A percentile compares a stretch with the other conserved stretches of the same genome.
Evolutionary conservation across 2,113 vertebrate species (phyloP).

Genomic region (Scomber scombrus): DNA sequence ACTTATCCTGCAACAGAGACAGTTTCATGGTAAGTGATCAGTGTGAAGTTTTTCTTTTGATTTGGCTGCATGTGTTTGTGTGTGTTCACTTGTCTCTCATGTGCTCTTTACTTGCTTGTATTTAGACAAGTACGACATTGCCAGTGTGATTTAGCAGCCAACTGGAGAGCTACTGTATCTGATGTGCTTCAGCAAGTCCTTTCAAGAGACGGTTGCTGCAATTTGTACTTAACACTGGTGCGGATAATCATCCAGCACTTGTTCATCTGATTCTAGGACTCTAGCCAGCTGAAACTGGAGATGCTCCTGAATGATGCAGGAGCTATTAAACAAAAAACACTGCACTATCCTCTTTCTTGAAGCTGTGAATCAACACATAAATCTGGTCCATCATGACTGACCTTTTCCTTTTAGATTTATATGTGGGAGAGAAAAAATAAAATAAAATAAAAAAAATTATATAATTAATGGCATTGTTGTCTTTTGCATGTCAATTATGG

Average conservation of each 20-base stretch:
- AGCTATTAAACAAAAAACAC: constrained; percentile 84
- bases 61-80: background rate
- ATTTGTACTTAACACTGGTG: constrained; percentile 86
- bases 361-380: constrained; percentile 74
- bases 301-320: constrained; percentile 83
- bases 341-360: constrained; percentile 68
- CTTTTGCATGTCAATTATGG: background rate
- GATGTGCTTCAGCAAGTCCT: constrained; percentile 74
- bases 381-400: constrained; percentile 18
- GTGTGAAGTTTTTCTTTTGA: constrained; percentile 44
- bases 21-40: constrained; percentile 33
- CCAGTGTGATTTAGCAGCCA: constrained; percentile 16
- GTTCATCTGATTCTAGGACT: constrained; percentile 74
- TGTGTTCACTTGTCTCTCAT: background rate
- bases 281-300: constrained; percentile 81
- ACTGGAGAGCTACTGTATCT: constrained; percentile 50
- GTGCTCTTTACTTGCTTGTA: constrained; percentile 5
- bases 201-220: constrained; percentile 71
- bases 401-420: constrained; percentile 20
- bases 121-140: background rate
- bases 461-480: background rate
- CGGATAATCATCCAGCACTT: constrained; percentile 80
- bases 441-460: too few relatives aligned
- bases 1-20: constrained; percentile 11
- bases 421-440: background rate